phyloP scores from a whole-genome alignment of 2,888 invertebrate genomes.

The Drosophila pegasa region DNA sequence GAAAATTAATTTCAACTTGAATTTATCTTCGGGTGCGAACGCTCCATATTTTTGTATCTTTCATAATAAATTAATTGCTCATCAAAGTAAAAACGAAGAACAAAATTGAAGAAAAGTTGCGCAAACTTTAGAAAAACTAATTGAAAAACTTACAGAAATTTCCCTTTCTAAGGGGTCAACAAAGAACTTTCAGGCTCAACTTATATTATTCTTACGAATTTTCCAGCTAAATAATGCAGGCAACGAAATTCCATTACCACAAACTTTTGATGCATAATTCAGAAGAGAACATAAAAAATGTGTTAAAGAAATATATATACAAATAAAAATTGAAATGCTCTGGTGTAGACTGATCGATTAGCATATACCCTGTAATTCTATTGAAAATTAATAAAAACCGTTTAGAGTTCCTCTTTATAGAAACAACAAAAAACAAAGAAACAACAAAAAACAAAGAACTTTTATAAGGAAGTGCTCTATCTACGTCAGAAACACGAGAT shows the following conservation, averaged over 20 bases:
- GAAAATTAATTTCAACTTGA: neutral
- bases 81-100: neutral
- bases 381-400: too few species aligned
- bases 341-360: neutral
- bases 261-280: slow-evolving; percentile 32
- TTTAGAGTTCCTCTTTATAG: too few species aligned
- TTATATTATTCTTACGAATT: slow-evolving; percentile 15
- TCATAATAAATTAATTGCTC: slow-evolving; percentile 16
- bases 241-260: neutral
- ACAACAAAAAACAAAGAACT: too few species aligned
- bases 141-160: slow-evolving; percentile 9
- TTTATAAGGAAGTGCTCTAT: too few species aligned
- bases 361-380: slow-evolving; percentile 5
- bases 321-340: neutral
- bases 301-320: neutral
- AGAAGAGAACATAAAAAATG: neutral
- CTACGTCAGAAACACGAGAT: too few species aligned
- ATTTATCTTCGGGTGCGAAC: neutral
- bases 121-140: slow-evolving; percentile 2
- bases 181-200: slow-evolving; percentile 12
- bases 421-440: too few species aligned
- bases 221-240: slow-evolving; percentile 38
- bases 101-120: slow-evolving; percentile 1
- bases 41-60: neutral
- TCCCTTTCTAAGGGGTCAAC: neutral